phyloP scores from a whole-genome alignment of 2,113 vertebrate species.

The Hypanus sabinus region DNA sequence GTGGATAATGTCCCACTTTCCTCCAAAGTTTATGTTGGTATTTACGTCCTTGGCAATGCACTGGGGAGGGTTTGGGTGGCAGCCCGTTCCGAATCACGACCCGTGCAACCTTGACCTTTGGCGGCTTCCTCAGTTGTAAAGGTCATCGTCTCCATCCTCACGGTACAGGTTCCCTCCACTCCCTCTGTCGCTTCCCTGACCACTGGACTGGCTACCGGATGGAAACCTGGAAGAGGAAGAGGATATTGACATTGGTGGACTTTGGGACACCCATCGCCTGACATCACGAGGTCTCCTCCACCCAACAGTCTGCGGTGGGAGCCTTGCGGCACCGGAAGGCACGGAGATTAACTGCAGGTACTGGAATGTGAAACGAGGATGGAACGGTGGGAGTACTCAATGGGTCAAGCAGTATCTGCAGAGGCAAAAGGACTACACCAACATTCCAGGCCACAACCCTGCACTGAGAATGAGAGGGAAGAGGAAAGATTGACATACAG shows the following conservation, averaged over 20 bases:
- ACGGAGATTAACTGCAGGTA: too few relatives aligned
- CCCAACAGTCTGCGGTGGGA: too few relatives aligned
- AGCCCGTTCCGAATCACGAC: slow-evolving; percentile 34
- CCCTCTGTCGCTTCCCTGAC: slow-evolving; percentile 43
- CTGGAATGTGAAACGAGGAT: too few relatives aligned
- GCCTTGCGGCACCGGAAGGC: too few relatives aligned
- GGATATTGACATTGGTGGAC: not conserved
- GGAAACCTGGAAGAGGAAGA: slow-evolving; percentile 53
- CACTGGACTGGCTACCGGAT: slow-evolving; percentile 45
- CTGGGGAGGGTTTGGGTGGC: not conserved
- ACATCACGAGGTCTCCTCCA: not conserved
- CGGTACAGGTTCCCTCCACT: slow-evolving; percentile 48
- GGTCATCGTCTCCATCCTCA: slow-evolving; percentile 60
- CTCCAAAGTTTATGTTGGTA: not conserved
- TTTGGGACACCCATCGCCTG: not conserved
- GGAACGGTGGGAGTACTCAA: too few relatives aligned
- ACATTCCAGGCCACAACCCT: too few relatives aligned
- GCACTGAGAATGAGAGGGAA: too few relatives aligned
- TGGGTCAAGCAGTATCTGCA: too few relatives aligned
- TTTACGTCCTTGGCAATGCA: not conserved
- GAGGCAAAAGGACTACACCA: too few relatives aligned
- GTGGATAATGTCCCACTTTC: not conserved
- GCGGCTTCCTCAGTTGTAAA: slow-evolving; percentile 53
- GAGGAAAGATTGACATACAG: too few relatives aligned
- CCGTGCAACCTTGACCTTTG: not conserved